Evolutionary conservation across 2,797 vertebrate genomes (phyloP).

Genomic region (Nyctibius grandis): DNA sequence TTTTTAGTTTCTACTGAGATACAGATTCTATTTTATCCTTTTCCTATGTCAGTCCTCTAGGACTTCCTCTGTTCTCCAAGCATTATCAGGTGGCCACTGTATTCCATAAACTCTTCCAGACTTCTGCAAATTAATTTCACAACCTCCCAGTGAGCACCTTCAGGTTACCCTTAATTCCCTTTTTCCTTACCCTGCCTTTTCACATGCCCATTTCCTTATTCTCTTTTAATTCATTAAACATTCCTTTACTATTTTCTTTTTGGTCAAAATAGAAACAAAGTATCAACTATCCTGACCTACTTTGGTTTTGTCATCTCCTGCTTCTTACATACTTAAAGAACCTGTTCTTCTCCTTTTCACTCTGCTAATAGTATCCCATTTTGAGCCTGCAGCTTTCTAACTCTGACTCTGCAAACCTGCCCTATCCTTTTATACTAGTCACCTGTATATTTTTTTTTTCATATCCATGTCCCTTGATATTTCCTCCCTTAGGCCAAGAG

Average conservation of each 20-base stretch:
- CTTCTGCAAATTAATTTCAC: not conserved
- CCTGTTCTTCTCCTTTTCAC: not conserved
- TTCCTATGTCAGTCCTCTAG: not conserved
- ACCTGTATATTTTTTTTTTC: not conserved
- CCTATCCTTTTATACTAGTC: not conserved
- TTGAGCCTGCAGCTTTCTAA: not conserved
- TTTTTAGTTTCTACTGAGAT: not conserved
- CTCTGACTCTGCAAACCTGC: not conserved
- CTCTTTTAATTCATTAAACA: not conserved
- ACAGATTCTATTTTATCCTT: not conserved
- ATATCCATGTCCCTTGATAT: not conserved
- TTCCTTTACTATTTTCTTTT: not conserved
- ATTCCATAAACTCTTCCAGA: not conserved
- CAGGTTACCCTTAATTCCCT: not conserved
- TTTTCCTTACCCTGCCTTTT: not conserved
- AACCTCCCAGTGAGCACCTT: not conserved
- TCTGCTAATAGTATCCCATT: not conserved
- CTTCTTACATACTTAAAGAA: not conserved
- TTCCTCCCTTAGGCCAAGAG: no score
- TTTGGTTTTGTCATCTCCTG: not conserved
- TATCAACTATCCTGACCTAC: not conserved
- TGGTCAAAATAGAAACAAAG: not conserved
- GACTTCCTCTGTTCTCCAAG: not conserved
- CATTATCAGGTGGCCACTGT: not conserved
- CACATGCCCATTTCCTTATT: not conserved